phyloP scores from a whole-genome alignment of 2,113 vertebrate genomes.

The Aegypius monachus region DNA sequence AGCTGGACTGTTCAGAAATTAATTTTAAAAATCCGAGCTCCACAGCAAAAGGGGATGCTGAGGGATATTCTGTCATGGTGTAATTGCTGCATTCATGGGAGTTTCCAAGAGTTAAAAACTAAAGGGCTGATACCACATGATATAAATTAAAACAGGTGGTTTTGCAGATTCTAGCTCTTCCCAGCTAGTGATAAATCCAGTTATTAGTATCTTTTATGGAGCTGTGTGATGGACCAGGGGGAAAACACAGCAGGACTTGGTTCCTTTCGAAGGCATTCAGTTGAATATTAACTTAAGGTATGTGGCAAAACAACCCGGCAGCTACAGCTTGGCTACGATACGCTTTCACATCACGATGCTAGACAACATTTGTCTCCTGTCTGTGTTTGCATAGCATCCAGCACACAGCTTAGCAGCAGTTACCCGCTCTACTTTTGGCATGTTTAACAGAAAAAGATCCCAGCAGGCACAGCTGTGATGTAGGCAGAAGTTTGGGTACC shows the following conservation, averaged over 20 bases:
- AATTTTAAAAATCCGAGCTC: background rate
- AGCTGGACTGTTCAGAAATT: background rate
- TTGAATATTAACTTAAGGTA: background rate
- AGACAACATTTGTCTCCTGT: background rate
- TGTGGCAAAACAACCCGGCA: background rate
- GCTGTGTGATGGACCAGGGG: background rate
- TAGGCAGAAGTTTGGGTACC: background rate
- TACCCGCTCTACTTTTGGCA: background rate
- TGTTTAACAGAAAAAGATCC: background rate
- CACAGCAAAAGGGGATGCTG: background rate
- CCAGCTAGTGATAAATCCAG: background rate
- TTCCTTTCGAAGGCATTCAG: background rate
- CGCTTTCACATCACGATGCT: background rate
- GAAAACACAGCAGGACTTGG: background rate
- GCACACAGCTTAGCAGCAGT: background rate
- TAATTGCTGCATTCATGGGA: background rate
- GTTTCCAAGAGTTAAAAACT: background rate
- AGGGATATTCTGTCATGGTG: background rate
- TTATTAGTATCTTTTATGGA: background rate
- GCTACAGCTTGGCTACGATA: background rate
- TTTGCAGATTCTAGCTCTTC: background rate
- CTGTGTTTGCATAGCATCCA: background rate
- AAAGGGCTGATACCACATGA: fast-evolving
- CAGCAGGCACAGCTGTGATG: background rate
- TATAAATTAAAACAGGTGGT: background rate